These are phyloP conservation scores for Polypedilum pembai DNA, from an alignment of 1,140 invertebrate genomes.

Conservation along the genomic window DNA sequence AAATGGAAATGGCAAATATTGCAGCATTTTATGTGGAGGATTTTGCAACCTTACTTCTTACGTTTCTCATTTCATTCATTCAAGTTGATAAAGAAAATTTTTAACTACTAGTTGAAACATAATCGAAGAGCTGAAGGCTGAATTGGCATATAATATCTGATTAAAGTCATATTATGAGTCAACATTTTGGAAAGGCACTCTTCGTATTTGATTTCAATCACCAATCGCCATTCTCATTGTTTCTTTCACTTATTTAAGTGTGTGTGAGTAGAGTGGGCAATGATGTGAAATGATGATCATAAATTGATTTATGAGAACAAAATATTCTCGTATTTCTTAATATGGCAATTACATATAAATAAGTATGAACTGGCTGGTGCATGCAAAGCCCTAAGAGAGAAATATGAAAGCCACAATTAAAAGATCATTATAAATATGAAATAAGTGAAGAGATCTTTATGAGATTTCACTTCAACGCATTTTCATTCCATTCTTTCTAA, in stretches of 20 bases:
- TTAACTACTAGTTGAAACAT: not conserved
- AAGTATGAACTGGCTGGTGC: too few relatives aligned
- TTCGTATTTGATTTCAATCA: slow-evolving; percentile 23
- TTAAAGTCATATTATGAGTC: slow-evolving; percentile 7
- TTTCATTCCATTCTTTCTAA: not conserved
- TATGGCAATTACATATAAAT: not conserved
- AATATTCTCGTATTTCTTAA: not conserved
- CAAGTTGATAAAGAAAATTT: not conserved
- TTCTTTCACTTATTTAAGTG: not conserved
- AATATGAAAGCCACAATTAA: slow-evolving; percentile 12
- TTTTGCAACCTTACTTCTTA: not conserved
- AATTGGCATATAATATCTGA: slow-evolving; percentile 6
- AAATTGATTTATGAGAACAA: slow-evolving; percentile 18
- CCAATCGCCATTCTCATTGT: slow-evolving; percentile 12
- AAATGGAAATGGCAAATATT: slow-evolving; percentile 9
- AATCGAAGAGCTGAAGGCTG: not conserved
- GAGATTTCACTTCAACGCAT: not conserved
- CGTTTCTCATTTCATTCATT: not conserved
- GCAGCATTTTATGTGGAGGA: not conserved
- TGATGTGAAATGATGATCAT: not conserved
- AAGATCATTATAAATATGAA: slow-evolving; percentile 2
- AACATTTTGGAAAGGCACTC: not conserved
- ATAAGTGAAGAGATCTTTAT: not conserved
- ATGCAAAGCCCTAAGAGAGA: not conserved
- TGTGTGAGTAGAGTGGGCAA: not conserved